A percentile compares a stretch with the other conserved stretches of the same genome.
phyloP scores from a whole-genome alignment of 2,797 vertebrate species.

The Parauchenoglanis punctatus region DNA sequence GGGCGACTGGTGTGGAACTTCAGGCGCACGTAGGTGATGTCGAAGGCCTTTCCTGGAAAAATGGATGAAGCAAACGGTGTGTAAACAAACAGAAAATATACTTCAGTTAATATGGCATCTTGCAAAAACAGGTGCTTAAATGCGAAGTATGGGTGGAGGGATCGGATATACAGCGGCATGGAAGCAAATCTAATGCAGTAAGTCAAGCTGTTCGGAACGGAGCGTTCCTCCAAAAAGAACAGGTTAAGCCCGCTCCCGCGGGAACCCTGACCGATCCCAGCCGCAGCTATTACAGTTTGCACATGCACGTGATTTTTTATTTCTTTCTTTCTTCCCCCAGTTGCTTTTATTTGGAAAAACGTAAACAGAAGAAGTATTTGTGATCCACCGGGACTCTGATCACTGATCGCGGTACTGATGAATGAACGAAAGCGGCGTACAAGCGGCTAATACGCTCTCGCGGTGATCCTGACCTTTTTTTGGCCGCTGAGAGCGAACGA shows the following conservation, averaged over 20 bases:
- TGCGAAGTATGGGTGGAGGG: background rate
- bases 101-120: background rate
- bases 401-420: background rate
- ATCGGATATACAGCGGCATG: background rate
- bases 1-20: constrained; percentile 98
- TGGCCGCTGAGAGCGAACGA: background rate
- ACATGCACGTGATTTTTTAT: background rate
- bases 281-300: background rate
- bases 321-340: background rate
- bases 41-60: constrained; percentile 89
- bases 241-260: background rate
- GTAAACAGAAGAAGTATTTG: background rate
- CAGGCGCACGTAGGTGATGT: constrained; percentile 94
- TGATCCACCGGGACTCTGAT: no score
- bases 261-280: background rate
- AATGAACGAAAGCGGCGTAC: background rate
- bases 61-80: background rate
- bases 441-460: background rate
- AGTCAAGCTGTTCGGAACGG: background rate
- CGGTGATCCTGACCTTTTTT: background rate
- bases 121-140: background rate
- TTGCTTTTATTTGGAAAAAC: background rate
- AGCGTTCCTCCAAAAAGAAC: background rate
- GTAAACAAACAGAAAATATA: background rate
- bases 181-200: background rate